Evolutionary conservation across 2,888 invertebrate species (phyloP).

Genomic region (Sphaerophoria taeniata): DNA sequence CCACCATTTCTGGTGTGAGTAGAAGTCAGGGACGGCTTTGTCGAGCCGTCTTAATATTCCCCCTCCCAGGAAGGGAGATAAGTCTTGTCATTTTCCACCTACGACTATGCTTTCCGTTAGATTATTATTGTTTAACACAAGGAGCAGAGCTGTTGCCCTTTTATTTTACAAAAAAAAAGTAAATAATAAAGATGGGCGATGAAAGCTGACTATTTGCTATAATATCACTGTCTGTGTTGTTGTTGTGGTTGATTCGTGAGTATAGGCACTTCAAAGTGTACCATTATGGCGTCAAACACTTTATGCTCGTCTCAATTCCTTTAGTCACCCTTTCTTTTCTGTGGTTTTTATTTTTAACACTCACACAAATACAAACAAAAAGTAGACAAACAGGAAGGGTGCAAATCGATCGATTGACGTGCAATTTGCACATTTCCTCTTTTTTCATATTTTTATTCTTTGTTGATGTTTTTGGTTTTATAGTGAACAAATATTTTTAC

Average conservation of each 20-base stretch:
- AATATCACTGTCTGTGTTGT: slow-evolving; percentile 44
- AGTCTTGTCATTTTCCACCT: not conserved
- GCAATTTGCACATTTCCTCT: slow-evolving; percentile 74
- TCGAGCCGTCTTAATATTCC: slow-evolving; percentile 25
- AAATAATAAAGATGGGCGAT: too few relatives aligned
- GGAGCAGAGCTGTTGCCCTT: slow-evolving; percentile 31
- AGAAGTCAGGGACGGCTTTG: not conserved
- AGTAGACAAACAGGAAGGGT: slow-evolving; percentile 61
- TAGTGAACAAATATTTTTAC: not conserved
- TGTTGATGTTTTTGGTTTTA: slow-evolving; percentile 44
- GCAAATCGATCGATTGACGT: slow-evolving; percentile 74
- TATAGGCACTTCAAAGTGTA: slow-evolving; percentile 60
- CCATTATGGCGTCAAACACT: slow-evolving; percentile 70
- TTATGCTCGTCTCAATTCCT: slow-evolving; percentile 59
- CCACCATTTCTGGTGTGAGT: not conserved
- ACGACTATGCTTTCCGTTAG: not conserved
- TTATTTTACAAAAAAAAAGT: slow-evolving; percentile 50
- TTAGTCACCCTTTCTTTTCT: slow-evolving; percentile 44
- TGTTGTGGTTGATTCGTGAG: slow-evolving; percentile 55
- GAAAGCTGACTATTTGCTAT: slow-evolving; percentile 70
- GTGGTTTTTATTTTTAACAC: slow-evolving; percentile 26
- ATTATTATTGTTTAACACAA: slow-evolving; percentile 54
- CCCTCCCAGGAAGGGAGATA: not conserved
- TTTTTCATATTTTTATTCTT: slow-evolving; percentile 42
- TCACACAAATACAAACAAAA: not conserved